Conservation (phyloP, 2,888 invertebrate species). For the Ophion costatus region DNA sequence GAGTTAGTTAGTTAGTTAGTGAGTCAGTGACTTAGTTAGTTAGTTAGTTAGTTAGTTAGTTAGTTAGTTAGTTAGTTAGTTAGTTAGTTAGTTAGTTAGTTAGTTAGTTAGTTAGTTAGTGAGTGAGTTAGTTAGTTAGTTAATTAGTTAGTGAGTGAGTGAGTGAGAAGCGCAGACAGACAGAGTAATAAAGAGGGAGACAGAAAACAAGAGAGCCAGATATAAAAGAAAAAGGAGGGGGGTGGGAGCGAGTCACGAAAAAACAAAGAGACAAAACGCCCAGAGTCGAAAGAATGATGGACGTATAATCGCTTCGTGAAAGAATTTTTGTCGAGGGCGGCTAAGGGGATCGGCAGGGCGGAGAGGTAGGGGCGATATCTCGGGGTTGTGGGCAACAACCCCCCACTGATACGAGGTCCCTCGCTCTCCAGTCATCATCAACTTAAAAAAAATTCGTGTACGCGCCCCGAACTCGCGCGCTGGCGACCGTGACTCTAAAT, state of each 20-base stretch:
- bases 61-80: no score
- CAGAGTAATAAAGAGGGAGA: background rate
- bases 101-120: no score
- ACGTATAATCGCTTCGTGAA: conserved; percentile 80
- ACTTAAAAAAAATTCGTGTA: conserved; percentile 69
- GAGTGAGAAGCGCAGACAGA: background rate
- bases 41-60: no score
- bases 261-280: conserved; percentile 44
- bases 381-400: conserved; percentile 67
- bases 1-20: no score
- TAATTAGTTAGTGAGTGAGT: no score
- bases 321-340: conserved; percentile 75
- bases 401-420: conserved; percentile 77
- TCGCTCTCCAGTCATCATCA: conserved; percentile 71
- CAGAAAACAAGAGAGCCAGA: no score
- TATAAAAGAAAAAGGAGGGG: conserved; percentile 2
- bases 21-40: no score
- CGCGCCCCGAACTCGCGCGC: conserved; percentile 59
- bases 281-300: conserved; percentile 69
- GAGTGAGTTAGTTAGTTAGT: no score
- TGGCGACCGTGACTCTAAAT: conserved; percentile 77
- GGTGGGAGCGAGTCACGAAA: background rate
- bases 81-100: no score
- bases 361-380: conserved; percentile 1
- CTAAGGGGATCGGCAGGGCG: background rate